A percentile compares a stretch with the other conserved stretches of the same genome.
These are phyloP conservation scores for Myopa testacea DNA, from an alignment of 2,888 invertebrate species.

Conservation along the genomic window DNA sequence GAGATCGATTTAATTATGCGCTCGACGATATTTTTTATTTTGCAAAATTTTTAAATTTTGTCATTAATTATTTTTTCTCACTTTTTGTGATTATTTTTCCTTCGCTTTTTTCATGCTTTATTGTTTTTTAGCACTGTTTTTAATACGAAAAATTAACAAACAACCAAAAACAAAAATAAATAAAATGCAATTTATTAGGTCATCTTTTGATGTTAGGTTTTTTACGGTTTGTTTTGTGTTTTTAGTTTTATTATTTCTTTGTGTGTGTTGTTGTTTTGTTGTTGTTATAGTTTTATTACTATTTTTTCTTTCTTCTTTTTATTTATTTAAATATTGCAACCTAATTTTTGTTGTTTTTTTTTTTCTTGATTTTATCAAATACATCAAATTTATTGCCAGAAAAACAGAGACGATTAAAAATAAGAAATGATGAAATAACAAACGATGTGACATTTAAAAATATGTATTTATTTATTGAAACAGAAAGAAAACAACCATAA, in stretches of 20 bases:
- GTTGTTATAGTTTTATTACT: no score
- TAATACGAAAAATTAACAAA: neutral
- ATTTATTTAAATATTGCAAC: neutral
- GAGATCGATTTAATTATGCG: neutral
- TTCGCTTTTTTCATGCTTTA: neutral
- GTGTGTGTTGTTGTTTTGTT: no score
- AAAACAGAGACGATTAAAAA: no score
- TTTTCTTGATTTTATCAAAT: neutral
- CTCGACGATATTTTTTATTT: neutral
- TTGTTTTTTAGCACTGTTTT: neutral
- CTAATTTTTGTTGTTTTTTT: neutral
- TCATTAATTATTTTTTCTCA: neutral
- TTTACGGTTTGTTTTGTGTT: neutral
- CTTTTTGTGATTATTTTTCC: neutral
- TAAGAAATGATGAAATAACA: no score
- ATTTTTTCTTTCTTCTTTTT: no score
- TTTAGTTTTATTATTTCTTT: no score
- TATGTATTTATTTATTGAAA: no score
- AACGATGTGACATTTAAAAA: no score
- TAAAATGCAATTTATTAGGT: conserved; percentile 7
- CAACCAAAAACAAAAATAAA: neutral
- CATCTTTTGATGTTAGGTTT: neutral
- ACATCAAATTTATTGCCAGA: neutral
- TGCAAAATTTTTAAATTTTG: no score
- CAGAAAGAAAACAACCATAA: no score